A percentile compares a stretch with the other conserved stretches of the same genome.
Conservation (phyloP, 37 sponge, comb jelly and placozoan genomes). For the Eunapius fragilis region DNA sequence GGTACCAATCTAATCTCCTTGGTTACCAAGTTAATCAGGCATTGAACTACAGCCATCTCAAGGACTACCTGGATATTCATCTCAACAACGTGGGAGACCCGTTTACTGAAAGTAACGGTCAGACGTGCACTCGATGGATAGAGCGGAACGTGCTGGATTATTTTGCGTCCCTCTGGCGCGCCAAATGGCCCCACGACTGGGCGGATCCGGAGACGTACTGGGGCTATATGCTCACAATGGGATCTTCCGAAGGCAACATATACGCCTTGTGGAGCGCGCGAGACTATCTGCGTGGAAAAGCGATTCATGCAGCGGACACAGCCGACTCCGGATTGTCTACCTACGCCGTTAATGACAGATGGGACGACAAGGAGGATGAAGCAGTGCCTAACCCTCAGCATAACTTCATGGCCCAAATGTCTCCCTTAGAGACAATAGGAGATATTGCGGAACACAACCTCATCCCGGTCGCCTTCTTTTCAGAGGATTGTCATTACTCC, state of each 20-base stretch:
- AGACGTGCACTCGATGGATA: conserved; percentile 21
- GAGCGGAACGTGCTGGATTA: conserved; percentile 41
- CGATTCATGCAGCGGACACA: background rate
- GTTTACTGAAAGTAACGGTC: background rate
- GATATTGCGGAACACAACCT: background rate
- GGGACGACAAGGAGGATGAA: background rate
- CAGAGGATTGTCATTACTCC: conserved; percentile 33
- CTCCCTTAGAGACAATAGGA: background rate
- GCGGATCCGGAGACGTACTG: conserved; percentile 36
- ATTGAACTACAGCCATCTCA: background rate
- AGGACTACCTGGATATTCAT: background rate
- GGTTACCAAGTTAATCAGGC: background rate
- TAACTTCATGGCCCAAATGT: background rate
- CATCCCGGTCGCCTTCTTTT: conserved; percentile 20
- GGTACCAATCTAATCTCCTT: background rate
- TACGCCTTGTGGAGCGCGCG: conserved; percentile 29
- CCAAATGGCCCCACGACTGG: conserved; percentile 29
- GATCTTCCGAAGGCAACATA: conserved; percentile 33
- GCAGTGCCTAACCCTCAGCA: no score
- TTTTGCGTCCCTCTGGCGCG: conserved; percentile 28
- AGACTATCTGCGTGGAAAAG: conserved; percentile 10
- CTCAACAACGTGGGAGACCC: conserved; percentile 38
- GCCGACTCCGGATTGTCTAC: no score
- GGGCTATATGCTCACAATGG: conserved; percentile 49
- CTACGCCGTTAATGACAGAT: background rate